These are phyloP conservation scores for Gambelia wislizenii DNA, from an alignment of 2,797 vertebrate genomes.

Conservation along the genomic window DNA sequence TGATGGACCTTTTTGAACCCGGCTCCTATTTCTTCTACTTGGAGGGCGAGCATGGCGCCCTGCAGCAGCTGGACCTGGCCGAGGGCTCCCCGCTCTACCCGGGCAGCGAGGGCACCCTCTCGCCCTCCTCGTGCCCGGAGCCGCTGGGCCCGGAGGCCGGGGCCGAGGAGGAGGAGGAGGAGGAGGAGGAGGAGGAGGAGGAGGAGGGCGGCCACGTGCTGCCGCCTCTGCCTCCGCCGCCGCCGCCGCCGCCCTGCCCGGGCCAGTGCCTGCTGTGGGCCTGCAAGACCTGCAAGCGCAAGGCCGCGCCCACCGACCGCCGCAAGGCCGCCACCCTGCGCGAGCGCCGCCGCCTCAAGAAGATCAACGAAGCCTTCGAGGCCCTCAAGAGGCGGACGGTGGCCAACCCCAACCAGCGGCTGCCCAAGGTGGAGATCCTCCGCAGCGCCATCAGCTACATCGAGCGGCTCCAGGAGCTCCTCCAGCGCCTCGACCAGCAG, in stretches of 20 bases:
- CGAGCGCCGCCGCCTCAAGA: slow-evolving; percentile 94
- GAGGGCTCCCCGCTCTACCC: slow-evolving; percentile 92
- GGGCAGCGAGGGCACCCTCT: slow-evolving; percentile 88
- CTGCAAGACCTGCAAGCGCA: slow-evolving; percentile 97
- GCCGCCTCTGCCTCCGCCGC: slow-evolving; percentile 88
- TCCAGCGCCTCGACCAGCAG: slow-evolving; percentile 91
- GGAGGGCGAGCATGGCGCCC: slow-evolving; percentile 90
- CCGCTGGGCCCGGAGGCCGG: slow-evolving; percentile 86
- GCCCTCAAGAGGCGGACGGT: slow-evolving; percentile 94
- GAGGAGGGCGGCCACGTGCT: slow-evolving; percentile 94
- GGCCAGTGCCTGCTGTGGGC: slow-evolving; percentile 98
- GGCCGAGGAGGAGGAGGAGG: slow-evolving; percentile 92
- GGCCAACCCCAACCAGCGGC: slow-evolving; percentile 95
- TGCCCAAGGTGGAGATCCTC: slow-evolving; percentile 98
- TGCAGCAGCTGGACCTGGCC: slow-evolving; percentile 91
- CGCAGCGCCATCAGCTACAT: slow-evolving; percentile 98
- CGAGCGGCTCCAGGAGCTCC: slow-evolving; percentile 92
- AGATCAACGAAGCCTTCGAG: slow-evolving; percentile 99
- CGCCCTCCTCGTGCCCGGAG: slow-evolving; percentile 90
- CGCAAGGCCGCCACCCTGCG: slow-evolving; percentile 95
- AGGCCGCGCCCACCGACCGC: slow-evolving; percentile 92
- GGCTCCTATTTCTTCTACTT: slow-evolving; percentile 97
- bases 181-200: slow-evolving; percentile 72
- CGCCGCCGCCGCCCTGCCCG: slow-evolving; percentile 90
- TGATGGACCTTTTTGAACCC: slow-evolving; percentile 99